These are phyloP conservation scores for Somateria mollissima DNA, from an alignment of 2,797 vertebrate species.

Conservation along the genomic window DNA sequence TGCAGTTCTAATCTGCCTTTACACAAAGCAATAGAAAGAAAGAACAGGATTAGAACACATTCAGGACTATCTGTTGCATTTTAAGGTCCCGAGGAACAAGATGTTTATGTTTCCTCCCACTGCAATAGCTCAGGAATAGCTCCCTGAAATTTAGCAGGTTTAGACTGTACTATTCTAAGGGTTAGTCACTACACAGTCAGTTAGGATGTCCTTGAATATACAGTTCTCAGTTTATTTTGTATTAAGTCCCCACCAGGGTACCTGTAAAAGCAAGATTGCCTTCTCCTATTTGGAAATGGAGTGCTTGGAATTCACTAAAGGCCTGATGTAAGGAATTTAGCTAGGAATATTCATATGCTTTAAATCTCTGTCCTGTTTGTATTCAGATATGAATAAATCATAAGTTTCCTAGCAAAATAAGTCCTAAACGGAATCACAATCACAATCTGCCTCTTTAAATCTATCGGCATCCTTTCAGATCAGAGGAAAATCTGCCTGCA, in stretches of 20 bases:
- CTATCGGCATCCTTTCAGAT: background rate
- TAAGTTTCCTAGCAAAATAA: background rate
- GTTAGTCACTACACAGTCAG: background rate
- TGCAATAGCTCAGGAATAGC: background rate
- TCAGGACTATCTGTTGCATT: background rate
- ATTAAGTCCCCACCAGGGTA: background rate
- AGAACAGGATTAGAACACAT: background rate
- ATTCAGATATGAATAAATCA: constrained; percentile 14
- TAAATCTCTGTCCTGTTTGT: background rate
- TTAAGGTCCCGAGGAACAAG: background rate
- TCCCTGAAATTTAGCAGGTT: background rate
- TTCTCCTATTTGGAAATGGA: background rate
- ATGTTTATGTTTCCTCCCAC: background rate
- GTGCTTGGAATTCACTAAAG: background rate
- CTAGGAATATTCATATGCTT: background rate
- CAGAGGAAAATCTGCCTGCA: background rate
- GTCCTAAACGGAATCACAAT: background rate
- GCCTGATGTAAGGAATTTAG: background rate
- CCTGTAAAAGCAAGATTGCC: background rate
- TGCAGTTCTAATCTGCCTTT: background rate
- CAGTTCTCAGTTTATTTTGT: background rate
- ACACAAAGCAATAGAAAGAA: background rate
- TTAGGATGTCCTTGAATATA: background rate
- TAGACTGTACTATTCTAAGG: background rate
- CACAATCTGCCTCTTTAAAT: background rate